Conservation (phyloP, 2,113 vertebrate species). For the Recurvirostra avosetta region DNA sequence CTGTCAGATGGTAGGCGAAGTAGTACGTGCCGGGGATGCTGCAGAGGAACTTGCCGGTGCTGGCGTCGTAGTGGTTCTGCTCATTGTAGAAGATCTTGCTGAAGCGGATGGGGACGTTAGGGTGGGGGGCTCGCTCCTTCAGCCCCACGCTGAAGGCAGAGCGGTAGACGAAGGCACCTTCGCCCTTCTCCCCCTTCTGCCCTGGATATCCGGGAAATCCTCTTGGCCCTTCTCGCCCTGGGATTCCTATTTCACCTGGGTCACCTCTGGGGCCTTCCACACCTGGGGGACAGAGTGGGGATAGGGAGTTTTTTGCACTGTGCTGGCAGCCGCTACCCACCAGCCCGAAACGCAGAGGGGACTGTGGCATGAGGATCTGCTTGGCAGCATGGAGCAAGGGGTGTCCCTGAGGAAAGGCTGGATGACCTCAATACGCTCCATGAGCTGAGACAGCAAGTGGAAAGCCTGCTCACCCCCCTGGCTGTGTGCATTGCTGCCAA, state of each 20-base stretch:
- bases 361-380: neutral
- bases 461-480: accelerated
- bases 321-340: neutral
- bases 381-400: accelerated
- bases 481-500: neutral
- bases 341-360: accelerated
- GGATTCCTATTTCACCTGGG: constrained; percentile 54
- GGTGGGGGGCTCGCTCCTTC: constrained; percentile 16
- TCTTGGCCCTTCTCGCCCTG: constrained; percentile 63
- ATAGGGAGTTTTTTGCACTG: neutral
- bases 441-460: neutral
- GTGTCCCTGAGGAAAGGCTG: neutral
- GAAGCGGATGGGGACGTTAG: constrained; percentile 81
- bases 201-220: constrained; percentile 74
- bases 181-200: constrained; percentile 75
- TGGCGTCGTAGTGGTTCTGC: constrained; percentile 78
- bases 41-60: constrained; percentile 82
- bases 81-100: constrained; percentile 84
- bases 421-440: neutral
- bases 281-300: constrained; percentile 62
- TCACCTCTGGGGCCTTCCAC: constrained; percentile 70
- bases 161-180: constrained; percentile 66
- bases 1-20: constrained; percentile 82
- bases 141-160: constrained; percentile 85
- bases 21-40: constrained; percentile 78